These are phyloP conservation scores for Danio choprae DNA, from an alignment of 2,797 vertebrate genomes.

Conservation along the genomic window DNA sequence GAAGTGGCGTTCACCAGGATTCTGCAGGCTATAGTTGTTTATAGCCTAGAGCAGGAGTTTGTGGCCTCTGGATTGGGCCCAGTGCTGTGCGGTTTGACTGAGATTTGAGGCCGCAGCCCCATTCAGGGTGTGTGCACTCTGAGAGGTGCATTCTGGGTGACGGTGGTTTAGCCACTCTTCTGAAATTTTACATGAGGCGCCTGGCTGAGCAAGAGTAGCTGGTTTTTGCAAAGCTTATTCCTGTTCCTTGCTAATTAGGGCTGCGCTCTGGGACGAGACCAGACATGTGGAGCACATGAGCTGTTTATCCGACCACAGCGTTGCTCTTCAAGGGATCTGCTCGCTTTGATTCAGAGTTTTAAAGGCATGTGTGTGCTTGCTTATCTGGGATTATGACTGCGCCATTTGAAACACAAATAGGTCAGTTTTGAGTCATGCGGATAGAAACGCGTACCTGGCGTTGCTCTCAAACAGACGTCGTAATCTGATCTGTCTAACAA, in stretches of 20 bases:
- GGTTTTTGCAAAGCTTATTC: slow-evolving; percentile 64
- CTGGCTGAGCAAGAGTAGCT: slow-evolving; percentile 56
- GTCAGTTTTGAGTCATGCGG: slow-evolving; percentile 43
- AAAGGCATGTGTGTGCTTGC: slow-evolving; percentile 63
- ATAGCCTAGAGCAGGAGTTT: slow-evolving; percentile 56
- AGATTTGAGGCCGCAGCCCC: slow-evolving; percentile 31
- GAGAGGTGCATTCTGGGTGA: slow-evolving; percentile 60
- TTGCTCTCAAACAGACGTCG: slow-evolving; percentile 3
- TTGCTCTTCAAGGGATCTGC: slow-evolving; percentile 44
- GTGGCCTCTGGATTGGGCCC: slow-evolving; percentile 50
- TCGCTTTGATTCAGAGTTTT: slow-evolving; percentile 55
- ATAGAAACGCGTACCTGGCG: not conserved
- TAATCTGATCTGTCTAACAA: slow-evolving; percentile 16
- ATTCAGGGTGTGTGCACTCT: slow-evolving; percentile 44
- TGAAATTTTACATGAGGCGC: slow-evolving; percentile 32
- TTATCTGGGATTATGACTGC: slow-evolving; percentile 60
- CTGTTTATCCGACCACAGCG: slow-evolving; percentile 35
- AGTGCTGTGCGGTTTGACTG: slow-evolving; percentile 45
- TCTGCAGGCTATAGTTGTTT: slow-evolving; percentile 49
- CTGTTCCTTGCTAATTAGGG: slow-evolving; percentile 75
- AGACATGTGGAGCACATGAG: slow-evolving; percentile 63
- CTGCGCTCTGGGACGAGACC: slow-evolving; percentile 70
- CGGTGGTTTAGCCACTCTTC: slow-evolving; percentile 70
- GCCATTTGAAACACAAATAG: slow-evolving; percentile 60
- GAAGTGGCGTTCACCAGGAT: slow-evolving; percentile 24